These are phyloP conservation scores for Cyclopterus lumpus DNA, from an alignment of 2,797 vertebrate genomes.

Conservation along the genomic window DNA sequence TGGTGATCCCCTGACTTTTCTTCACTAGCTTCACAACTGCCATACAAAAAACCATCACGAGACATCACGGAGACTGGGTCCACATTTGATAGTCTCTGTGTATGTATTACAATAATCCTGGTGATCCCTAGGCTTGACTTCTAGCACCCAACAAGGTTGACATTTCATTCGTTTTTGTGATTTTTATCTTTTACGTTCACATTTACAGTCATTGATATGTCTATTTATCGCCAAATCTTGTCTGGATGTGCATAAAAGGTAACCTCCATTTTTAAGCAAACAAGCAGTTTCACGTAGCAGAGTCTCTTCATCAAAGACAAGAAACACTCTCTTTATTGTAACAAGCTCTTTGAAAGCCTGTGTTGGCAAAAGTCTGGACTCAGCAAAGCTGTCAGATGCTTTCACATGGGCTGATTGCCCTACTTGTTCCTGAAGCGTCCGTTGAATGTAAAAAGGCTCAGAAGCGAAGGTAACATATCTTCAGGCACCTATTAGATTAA, in stretches of 20 bases:
- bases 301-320: slow-evolving; percentile 51
- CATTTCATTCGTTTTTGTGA: background rate
- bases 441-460: slow-evolving; percentile 14
- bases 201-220: slow-evolving; percentile 3
- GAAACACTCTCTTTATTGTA: slow-evolving; percentile 35
- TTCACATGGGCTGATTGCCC: slow-evolving; percentile 49
- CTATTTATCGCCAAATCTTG: slow-evolving; percentile 27
- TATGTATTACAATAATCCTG: background rate
- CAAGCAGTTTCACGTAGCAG: slow-evolving; percentile 46
- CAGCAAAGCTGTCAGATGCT: slow-evolving; percentile 68
- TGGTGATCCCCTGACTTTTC: background rate
- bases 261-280: slow-evolving; percentile 51
- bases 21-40: no score
- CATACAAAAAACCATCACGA: background rate
- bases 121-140: background rate
- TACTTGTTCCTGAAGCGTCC: slow-evolving; percentile 51
- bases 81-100: background rate
- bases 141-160: background rate
- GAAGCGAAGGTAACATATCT: slow-evolving; percentile 24
- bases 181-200: slow-evolving; percentile 28
- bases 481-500: background rate
- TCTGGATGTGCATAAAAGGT: slow-evolving; percentile 39
- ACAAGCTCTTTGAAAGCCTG: slow-evolving; percentile 58
- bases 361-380: slow-evolving; percentile 56
- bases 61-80: background rate